These are phyloP conservation scores for Alfaro cultratus DNA, from an alignment of 2,797 vertebrate genomes.

Conservation along the genomic window DNA sequence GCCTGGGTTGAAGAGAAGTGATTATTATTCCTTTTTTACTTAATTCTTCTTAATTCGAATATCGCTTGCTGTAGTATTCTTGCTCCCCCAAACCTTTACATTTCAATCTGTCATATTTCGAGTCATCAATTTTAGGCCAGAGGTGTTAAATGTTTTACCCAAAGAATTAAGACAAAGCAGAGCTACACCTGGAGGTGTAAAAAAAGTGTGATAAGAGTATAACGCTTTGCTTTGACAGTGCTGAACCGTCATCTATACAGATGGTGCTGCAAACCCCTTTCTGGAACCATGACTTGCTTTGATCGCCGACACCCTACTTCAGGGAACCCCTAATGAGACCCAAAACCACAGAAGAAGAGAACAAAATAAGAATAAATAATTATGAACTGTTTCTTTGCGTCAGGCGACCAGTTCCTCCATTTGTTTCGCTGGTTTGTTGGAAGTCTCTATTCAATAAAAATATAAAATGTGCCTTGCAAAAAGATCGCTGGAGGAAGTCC, in stretches of 20 bases:
- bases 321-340: neutral
- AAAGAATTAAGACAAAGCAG: neutral
- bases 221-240: neutral
- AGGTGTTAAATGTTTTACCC: neutral
- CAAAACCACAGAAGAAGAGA: neutral
- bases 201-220: neutral
- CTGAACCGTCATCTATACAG: neutral
- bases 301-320: neutral
- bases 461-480: neutral
- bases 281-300: neutral
- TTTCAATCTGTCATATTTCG: neutral
- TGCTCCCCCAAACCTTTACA: neutral
- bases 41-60: neutral
- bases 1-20: slow-evolving; percentile 73
- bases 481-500: neutral
- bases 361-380: neutral
- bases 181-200: neutral
- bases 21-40: slow-evolving; percentile 13
- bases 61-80: neutral
- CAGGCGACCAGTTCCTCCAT: neutral
- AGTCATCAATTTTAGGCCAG: neutral
- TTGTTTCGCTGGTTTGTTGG: neutral
- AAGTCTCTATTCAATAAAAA: neutral
- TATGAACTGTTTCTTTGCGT: neutral
- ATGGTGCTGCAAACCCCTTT: neutral